Percentiles rank a stretch among this genome's conserved stretches.
These are phyloP conservation scores for Bungarus multicinctus DNA, from an alignment of 2,113 vertebrate species.

Conservation along the genomic window DNA sequence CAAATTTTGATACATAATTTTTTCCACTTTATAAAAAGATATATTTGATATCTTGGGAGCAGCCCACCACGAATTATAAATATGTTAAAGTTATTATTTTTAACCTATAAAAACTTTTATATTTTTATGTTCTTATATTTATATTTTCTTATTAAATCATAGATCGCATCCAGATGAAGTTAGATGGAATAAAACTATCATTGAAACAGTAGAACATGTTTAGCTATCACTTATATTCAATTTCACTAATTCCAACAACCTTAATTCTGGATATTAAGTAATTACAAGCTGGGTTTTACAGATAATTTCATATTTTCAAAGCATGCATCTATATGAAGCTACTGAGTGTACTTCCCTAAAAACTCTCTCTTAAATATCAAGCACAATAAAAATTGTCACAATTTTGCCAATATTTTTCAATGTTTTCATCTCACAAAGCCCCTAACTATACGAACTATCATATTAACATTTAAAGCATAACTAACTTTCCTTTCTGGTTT, in stretches of 20 bases:
- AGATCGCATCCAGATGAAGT: not conserved
- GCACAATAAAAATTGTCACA: not conserved
- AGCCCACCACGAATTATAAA: not conserved
- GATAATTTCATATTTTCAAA: too few relatives aligned
- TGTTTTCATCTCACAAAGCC: not conserved
- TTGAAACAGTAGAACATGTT: not conserved
- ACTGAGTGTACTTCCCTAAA: too few relatives aligned
- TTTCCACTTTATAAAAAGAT: not conserved
- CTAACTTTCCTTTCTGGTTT: too few relatives aligned
- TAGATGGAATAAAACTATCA: not conserved
- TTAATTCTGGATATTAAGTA: not conserved
- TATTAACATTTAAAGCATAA: too few relatives aligned
- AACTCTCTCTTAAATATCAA: too few relatives aligned
- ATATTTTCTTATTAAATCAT: not conserved
- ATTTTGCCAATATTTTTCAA: not conserved
- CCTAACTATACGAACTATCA: too few relatives aligned
- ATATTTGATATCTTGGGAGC: not conserved
- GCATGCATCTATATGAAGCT: too few relatives aligned
- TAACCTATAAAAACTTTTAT: not conserved
- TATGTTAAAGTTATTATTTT: not conserved
- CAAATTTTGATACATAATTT: not conserved
- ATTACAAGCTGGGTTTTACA: too few relatives aligned
- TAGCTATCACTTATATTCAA: not conserved
- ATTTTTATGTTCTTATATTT: not conserved
- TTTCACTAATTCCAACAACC: not conserved